Evolutionary conservation across 1,140 invertebrate genomes (phyloP).

Genomic region (Tyrophagus putrescentiae): DNA sequence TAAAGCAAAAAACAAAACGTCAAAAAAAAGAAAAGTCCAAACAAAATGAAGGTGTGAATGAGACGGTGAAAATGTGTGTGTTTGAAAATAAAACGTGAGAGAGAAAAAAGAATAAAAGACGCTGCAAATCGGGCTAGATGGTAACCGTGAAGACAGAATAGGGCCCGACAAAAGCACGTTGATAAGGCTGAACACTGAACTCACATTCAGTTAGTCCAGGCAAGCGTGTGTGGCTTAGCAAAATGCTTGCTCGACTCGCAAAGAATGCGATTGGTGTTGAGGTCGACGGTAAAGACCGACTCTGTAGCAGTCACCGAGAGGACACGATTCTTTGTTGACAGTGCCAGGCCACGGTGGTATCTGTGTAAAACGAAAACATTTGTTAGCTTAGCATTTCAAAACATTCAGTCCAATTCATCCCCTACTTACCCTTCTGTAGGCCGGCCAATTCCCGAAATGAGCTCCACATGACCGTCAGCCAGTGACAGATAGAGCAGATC

Average conservation of each 20-base stretch:
- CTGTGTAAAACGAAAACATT: conserved; percentile 1
- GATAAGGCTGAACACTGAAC: too few species aligned
- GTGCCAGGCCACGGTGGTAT: conserved; percentile 14
- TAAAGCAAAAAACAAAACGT: too few species aligned
- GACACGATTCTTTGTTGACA: not conserved
- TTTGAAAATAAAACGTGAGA: too few species aligned
- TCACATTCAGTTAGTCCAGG: conserved; percentile 22
- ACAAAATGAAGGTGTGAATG: too few species aligned
- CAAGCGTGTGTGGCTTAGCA: conserved; percentile 10
- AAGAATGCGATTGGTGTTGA: conserved; percentile 21
- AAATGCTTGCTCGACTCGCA: conserved; percentile 21
- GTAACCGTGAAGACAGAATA: too few species aligned
- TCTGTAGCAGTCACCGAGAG: conserved; percentile 20
- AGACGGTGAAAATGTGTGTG: too few species aligned
- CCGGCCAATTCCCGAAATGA: conserved; percentile 53
- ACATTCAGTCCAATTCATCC: not conserved
- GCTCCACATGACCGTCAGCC: conserved; percentile 59
- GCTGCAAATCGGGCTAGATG: too few species aligned
- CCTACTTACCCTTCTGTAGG: conserved; percentile 32
- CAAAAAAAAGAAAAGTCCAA: too few species aligned
- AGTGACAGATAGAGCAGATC: conserved; percentile 59
- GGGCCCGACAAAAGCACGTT: too few species aligned
- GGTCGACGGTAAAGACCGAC: conserved; percentile 21
- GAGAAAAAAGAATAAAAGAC: too few species aligned
- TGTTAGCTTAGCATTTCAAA: not conserved